Percentiles rank a stretch among this genome's conserved stretches.
phyloP scores from a whole-genome alignment of 2,113 vertebrate species.

The Baryphthengus martii region DNA sequence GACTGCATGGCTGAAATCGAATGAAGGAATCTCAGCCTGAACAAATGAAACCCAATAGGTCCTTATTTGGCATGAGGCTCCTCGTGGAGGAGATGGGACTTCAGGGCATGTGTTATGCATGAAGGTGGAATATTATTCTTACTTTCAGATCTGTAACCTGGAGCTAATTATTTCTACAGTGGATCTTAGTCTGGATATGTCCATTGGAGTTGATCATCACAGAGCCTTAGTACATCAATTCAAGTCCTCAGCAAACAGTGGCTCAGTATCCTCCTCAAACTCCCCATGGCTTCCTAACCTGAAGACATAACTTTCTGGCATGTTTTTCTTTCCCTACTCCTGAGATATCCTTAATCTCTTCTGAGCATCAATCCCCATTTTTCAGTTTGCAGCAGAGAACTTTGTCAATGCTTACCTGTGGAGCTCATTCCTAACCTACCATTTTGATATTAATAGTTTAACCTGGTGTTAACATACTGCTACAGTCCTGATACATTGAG shows the following conservation, averaged over 20 bases:
- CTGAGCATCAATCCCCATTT: neutral
- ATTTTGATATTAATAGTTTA: neutral
- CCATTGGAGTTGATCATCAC: neutral
- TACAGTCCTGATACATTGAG: neutral
- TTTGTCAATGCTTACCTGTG: neutral
- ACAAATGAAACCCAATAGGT: fast-evolving
- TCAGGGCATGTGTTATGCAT: neutral
- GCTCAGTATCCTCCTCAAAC: neutral
- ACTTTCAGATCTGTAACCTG: neutral
- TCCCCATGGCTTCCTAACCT: neutral
- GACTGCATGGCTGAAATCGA: neutral
- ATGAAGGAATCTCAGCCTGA: neutral
- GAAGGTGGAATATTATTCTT: neutral
- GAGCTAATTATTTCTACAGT: neutral
- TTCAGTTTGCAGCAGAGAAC: neutral
- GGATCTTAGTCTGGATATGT: neutral
- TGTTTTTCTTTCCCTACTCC: neutral
- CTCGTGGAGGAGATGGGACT: neutral
- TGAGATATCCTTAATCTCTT: neutral
- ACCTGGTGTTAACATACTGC: neutral
- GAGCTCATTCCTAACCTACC: neutral
- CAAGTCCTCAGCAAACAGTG: neutral
- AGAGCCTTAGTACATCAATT: neutral
- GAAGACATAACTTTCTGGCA: neutral
- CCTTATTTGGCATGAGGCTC: neutral